These are phyloP conservation scores for Etheostoma cragini DNA, from an alignment of 2,113 vertebrate genomes.

Conservation along the genomic window DNA sequence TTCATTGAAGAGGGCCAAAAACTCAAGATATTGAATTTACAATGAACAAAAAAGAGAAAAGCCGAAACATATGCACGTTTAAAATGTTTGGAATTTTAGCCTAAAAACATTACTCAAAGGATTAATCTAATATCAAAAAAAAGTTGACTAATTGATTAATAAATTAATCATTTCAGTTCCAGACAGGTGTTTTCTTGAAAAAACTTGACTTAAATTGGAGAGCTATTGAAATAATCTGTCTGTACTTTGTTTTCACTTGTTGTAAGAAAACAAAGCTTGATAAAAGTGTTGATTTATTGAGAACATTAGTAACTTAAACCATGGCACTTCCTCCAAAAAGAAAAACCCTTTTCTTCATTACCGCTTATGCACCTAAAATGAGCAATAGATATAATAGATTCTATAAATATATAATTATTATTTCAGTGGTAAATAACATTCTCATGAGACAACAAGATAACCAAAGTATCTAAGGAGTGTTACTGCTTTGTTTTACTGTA, in stretches of 20 bases:
- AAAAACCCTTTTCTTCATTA: not conserved
- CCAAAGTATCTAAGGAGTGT: not conserved
- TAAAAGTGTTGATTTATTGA: not conserved
- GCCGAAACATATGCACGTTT: not conserved
- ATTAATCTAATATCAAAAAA: not conserved
- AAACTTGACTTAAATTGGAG: not conserved
- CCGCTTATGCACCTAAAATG: not conserved
- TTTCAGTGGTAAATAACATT: constrained; percentile 40
- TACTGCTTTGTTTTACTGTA: constrained; percentile 25
- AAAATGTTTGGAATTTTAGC: not conserved
- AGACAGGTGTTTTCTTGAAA: not conserved
- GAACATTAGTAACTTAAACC: not conserved
- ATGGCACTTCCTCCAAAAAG: not conserved
- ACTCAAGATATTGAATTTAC: not conserved
- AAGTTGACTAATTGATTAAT: not conserved
- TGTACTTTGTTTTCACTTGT: not conserved
- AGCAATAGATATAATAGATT: constrained; percentile 36
- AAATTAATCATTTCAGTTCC: not conserved
- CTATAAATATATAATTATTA: constrained; percentile 25
- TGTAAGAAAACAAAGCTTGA: not conserved
- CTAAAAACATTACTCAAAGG: not conserved
- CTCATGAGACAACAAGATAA: constrained; percentile 4
- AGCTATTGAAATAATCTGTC: not conserved
- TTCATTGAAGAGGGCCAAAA: not conserved
- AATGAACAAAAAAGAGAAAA: not conserved